phyloP scores from a whole-genome alignment of 2,113 vertebrate genomes.

The Cyprinus carpio region DNA sequence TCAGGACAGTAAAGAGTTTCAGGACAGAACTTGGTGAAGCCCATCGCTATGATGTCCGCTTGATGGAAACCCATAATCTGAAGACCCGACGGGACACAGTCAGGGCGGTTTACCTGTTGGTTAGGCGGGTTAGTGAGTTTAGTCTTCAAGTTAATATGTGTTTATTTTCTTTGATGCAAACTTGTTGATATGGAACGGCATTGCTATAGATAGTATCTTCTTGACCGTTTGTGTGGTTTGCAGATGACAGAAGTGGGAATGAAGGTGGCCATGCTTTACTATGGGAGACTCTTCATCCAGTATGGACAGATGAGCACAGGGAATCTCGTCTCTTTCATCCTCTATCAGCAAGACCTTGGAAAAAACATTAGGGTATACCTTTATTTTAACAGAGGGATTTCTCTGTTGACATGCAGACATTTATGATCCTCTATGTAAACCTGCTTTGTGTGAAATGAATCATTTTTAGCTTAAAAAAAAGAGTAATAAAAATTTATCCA shows the following conservation, averaged over 20 bases:
- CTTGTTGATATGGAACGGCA: neutral
- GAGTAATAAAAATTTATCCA: neutral
- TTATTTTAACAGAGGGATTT: neutral
- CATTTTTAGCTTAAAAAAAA: neutral
- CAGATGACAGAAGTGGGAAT: slow-evolving; percentile 73
- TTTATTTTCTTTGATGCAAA: neutral
- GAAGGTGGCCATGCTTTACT: slow-evolving; percentile 77
- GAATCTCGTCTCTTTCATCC: slow-evolving; percentile 82
- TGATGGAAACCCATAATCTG: slow-evolving; percentile 72
- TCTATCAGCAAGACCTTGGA: slow-evolving; percentile 78
- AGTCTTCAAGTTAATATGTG: neutral
- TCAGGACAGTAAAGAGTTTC: slow-evolving; percentile 80
- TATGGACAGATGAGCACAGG: slow-evolving; percentile 76
- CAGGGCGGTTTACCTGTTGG: slow-evolving; percentile 66
- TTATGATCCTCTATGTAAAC: neutral
- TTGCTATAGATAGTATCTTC: no score
- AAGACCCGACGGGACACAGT: slow-evolving; percentile 68
- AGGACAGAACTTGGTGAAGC: slow-evolving; percentile 74
- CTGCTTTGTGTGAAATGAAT: no score
- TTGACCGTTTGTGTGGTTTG: neutral
- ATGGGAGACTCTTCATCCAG: slow-evolving; percentile 75
- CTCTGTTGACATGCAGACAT: neutral
- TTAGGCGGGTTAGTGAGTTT: slow-evolving; percentile 69
- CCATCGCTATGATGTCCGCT: slow-evolving; percentile 67
- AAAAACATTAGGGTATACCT: slow-evolving; percentile 68